A percentile compares a stretch with the other conserved stretches of the same genome.
Evolutionary conservation across 2,113 vertebrate species (phyloP).

Genomic region (Forbesichthys papilliferus): DNA sequence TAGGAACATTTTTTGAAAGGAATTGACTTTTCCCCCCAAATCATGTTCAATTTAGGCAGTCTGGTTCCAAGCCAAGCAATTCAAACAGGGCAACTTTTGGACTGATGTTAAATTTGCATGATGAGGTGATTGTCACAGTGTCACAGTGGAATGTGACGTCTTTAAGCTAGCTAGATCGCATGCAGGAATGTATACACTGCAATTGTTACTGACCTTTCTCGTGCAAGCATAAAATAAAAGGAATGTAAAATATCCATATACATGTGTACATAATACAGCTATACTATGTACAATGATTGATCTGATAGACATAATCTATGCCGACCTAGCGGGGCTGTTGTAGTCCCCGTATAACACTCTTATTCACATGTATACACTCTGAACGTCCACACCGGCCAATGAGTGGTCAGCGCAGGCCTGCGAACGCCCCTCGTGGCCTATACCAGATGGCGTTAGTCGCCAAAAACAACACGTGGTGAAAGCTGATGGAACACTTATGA

Average conservation of each 20-base stretch:
- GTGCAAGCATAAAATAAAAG: constrained; percentile 42
- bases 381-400: constrained; percentile 8
- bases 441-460: constrained; percentile 18
- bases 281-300: constrained; percentile 57
- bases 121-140: constrained; percentile 71
- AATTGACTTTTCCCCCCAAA: constrained; percentile 21
- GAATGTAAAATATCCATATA: constrained; percentile 69
- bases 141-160: constrained; percentile 67
- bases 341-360: constrained; percentile 60
- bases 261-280: constrained; percentile 66
- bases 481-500: constrained; percentile 44
- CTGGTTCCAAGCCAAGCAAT: constrained; percentile 38
- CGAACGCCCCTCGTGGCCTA: constrained; percentile 35
- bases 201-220: constrained; percentile 23
- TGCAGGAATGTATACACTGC: constrained; percentile 51
- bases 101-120: constrained; percentile 27
- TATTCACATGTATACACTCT: constrained; percentile 69
- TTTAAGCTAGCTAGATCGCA: constrained; percentile 34
- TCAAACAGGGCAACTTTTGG: constrained; percentile 25
- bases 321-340: constrained; percentile 46
- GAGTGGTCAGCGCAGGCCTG: constrained; percentile 4
- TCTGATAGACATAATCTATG: constrained; percentile 52
- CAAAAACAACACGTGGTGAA: constrained; percentile 35
- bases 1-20: constrained; percentile 29
- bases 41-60: constrained; percentile 29